Conservation (phyloP, 2,797 vertebrate species). For the Ceyx erithaca region DNA sequence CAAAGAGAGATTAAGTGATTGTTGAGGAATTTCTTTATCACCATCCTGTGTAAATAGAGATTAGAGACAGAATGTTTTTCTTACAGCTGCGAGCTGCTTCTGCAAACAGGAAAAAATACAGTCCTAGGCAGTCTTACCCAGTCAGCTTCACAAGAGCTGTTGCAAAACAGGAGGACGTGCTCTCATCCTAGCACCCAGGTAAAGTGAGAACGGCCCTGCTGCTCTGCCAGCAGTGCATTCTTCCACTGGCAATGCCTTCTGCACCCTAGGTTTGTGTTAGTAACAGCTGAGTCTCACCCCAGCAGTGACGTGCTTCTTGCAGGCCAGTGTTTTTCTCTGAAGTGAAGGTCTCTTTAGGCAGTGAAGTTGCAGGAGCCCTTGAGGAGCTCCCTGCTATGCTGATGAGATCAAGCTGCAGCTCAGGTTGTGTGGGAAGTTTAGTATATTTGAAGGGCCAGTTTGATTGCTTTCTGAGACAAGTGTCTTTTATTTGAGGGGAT, state of each 20-base stretch:
- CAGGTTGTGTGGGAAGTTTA: background rate
- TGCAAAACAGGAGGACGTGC: background rate
- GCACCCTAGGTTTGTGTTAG: background rate
- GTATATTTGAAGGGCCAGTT: background rate
- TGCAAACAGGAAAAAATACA: background rate
- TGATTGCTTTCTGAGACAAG: background rate
- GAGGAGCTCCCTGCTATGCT: background rate
- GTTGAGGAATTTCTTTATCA: constrained; percentile 63
- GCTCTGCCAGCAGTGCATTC: background rate
- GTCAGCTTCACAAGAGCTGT: background rate
- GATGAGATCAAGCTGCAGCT: background rate
- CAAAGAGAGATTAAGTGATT: constrained; percentile 53
- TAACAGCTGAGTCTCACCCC: background rate
- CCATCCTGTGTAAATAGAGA: constrained; percentile 58
- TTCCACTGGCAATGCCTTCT: background rate
- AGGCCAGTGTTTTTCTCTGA: background rate
- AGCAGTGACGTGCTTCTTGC: background rate
- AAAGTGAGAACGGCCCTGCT: background rate
- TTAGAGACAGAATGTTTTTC: constrained; percentile 33
- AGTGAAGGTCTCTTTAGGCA: background rate
- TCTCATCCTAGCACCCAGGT: fast-evolving
- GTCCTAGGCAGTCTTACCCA: background rate
- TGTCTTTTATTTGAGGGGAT: background rate
- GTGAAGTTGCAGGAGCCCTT: background rate
- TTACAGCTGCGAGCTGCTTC: background rate